phyloP scores from a whole-genome alignment of 1,140 invertebrate species.

The Drosophila auraria region DNA sequence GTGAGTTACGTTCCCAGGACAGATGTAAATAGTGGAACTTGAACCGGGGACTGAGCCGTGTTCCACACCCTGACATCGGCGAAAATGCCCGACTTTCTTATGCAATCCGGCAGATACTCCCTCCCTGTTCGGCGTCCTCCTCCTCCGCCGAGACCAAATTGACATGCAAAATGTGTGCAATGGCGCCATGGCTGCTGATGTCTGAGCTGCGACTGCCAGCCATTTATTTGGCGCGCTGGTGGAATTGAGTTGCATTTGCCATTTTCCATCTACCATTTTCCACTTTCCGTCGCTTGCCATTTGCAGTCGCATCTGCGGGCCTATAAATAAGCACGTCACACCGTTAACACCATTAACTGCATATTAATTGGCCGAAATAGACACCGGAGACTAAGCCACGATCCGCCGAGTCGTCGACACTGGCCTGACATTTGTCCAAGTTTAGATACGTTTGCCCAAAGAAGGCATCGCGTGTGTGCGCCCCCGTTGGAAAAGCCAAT shows the following conservation, averaged over 20 bases:
- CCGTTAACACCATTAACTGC: conserved; percentile 80
- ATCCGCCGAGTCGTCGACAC: conserved; percentile 13
- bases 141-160: conserved; percentile 44
- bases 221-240: conserved; percentile 66
- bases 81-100: conserved; percentile 60
- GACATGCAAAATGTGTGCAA: conserved; percentile 72
- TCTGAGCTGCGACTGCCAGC: conserved; percentile 52
- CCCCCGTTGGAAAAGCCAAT: background rate
- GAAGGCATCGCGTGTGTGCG: conserved; percentile 39
- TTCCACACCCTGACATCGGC: conserved; percentile 35
- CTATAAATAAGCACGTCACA: conserved; percentile 78
- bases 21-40: conserved; percentile 23
- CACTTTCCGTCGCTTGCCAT: conserved; percentile 28
- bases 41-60: conserved; percentile 16
- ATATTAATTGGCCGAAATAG: conserved; percentile 83
- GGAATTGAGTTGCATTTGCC: conserved; percentile 61
- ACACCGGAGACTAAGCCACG: conserved; percentile 47
- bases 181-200: conserved; percentile 45
- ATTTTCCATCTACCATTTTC: conserved; percentile 27
- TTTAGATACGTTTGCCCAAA: conserved; percentile 38
- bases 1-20: conserved; percentile 33
- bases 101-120: conserved; percentile 70
- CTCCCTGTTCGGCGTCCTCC: conserved; percentile 4
- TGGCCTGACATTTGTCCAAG: conserved; percentile 63
- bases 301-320: conserved; percentile 71